These are phyloP conservation scores for Suncus etruscus DNA, from an alignment of 2,113 vertebrate genomes.

Conservation along the genomic window DNA sequence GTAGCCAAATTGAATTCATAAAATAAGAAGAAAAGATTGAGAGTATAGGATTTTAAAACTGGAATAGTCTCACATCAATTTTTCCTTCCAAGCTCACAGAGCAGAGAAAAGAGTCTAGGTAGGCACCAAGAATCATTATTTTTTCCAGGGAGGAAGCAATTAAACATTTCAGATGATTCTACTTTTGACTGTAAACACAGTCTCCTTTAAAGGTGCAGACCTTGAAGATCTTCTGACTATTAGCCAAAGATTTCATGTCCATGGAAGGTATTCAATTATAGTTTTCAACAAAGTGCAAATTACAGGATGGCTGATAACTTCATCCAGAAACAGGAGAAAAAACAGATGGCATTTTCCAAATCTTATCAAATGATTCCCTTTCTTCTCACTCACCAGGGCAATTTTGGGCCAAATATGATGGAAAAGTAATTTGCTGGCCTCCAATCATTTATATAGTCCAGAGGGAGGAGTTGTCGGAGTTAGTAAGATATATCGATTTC, in stretches of 20 bases:
- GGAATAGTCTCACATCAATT: neutral
- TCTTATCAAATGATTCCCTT: constrained; percentile 74
- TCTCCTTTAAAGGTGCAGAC: neutral
- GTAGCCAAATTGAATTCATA: neutral
- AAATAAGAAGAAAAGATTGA: neutral
- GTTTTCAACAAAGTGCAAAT: constrained; percentile 74
- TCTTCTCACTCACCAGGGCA: constrained; percentile 52
- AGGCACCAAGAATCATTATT: neutral
- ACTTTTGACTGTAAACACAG: neutral
- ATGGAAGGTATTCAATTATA: constrained; percentile 39
- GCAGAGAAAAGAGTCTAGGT: neutral
- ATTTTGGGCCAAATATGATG: constrained; percentile 67
- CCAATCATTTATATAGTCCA: neutral
- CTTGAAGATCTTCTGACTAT: neutral
- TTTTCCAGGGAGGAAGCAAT: constrained; percentile 44
- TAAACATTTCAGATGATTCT: constrained; percentile 14
- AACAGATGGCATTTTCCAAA: constrained; percentile 75
- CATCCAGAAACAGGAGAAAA: constrained; percentile 73
- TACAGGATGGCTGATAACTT: constrained; percentile 78
- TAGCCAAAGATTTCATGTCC: neutral
- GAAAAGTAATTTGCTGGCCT: constrained; percentile 72
- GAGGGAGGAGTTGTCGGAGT: neutral
- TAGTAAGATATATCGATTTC: constrained; percentile 59
- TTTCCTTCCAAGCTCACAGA: constrained; percentile 13
- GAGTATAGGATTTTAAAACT: neutral